Percentiles rank a stretch among this genome's conserved stretches.
Evolutionary conservation across 2,888 invertebrate species (phyloP).

Genomic region (Sturmia bella): DNA sequence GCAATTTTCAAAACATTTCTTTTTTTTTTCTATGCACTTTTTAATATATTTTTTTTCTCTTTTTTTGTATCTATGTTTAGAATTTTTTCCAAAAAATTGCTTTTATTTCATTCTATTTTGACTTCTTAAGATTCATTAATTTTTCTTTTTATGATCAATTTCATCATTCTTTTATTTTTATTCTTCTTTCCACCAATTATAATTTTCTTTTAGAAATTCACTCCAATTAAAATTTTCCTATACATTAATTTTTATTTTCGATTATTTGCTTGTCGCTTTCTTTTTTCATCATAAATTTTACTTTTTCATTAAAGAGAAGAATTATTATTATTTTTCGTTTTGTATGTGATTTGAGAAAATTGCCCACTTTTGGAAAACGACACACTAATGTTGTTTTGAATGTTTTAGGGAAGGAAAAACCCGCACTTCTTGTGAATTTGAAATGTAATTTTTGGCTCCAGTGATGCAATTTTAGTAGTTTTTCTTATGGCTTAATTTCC

Average conservation of each 20-base stretch:
- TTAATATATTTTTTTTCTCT: not conserved
- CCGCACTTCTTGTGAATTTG: slow-evolving; percentile 32
- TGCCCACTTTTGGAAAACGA: not conserved
- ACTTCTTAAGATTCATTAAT: slow-evolving; percentile 15
- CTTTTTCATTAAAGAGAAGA: slow-evolving; percentile 12
- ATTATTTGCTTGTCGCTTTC: slow-evolving; percentile 11
- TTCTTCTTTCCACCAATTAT: not conserved
- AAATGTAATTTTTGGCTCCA: not conserved
- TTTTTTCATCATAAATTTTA: slow-evolving; percentile 16
- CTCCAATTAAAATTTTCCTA: slow-evolving; percentile 37
- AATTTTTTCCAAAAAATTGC: not conserved
- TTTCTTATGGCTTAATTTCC: not conserved
- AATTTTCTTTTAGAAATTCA: slow-evolving; percentile 17
- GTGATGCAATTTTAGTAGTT: not conserved
- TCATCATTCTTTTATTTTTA: not conserved
- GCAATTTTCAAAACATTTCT: too few species aligned
- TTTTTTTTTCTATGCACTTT: too few species aligned
- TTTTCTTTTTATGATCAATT: slow-evolving; percentile 9
- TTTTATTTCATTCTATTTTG: slow-evolving; percentile 13
- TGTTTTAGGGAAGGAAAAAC: slow-evolving; percentile 28
- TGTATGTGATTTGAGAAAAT: too few species aligned
- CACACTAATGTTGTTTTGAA: not conserved
- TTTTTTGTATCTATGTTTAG: slow-evolving; percentile 10
- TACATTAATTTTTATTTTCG: slow-evolving; percentile 46
- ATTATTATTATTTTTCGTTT: slow-evolving; percentile 17